Evolutionary conservation across 2,888 invertebrate genomes (phyloP).

Genomic region (Leptinotarsa tumamoca): DNA sequence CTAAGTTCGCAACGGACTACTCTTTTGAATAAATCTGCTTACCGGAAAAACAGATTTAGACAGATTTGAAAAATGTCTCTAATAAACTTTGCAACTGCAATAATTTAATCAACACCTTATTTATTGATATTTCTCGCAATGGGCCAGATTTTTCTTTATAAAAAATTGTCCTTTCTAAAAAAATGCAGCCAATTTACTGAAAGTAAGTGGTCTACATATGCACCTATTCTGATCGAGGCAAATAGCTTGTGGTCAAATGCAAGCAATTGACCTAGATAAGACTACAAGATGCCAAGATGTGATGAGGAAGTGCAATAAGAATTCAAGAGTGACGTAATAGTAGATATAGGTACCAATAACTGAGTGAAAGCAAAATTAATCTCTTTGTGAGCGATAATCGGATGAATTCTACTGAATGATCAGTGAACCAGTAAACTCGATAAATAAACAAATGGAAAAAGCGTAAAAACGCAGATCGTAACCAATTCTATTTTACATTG

Average conservation of each 20-base stretch:
- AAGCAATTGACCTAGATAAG: conserved; percentile 14
- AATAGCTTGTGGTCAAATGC: conserved; percentile 11
- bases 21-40: too few relatives aligned
- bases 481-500: conserved; percentile 27
- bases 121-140: too few relatives aligned
- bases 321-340: conserved; percentile 9
- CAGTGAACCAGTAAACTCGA: conserved; percentile 51
- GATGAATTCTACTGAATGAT: conserved; percentile 26
- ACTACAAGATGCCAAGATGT: conserved; percentile 20
- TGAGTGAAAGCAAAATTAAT: conserved; percentile 42
- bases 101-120: too few relatives aligned
- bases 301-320: conserved; percentile 26
- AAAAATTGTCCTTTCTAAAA: too few relatives aligned
- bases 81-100: too few relatives aligned
- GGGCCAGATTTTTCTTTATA: too few relatives aligned
- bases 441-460: conserved; percentile 49
- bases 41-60: too few relatives aligned
- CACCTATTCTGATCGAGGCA: neutral
- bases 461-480: conserved; percentile 37
- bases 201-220: neutral
- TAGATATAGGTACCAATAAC: conserved; percentile 21
- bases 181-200: too few relatives aligned
- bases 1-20: too few relatives aligned
- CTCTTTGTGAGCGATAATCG: conserved; percentile 39
- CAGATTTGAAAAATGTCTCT: too few relatives aligned